phyloP scores from a whole-genome alignment of 2,797 vertebrate genomes.

The Sebastes nivosus region DNA sequence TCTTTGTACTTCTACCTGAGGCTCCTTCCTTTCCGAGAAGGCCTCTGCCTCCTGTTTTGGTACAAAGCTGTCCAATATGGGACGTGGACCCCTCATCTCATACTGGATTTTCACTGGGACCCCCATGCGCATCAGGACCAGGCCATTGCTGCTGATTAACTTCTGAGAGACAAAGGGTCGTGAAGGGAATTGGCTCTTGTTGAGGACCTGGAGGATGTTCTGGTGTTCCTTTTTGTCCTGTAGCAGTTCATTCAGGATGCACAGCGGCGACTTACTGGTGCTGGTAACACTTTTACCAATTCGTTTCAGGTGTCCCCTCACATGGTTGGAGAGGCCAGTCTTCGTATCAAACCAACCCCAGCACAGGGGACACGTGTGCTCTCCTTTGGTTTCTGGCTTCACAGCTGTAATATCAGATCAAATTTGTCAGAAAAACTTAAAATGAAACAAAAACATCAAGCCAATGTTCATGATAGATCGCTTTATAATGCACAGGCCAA shows the following conservation, averaged over 20 bases:
- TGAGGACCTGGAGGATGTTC: conserved; percentile 87
- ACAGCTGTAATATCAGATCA: conserved; percentile 76
- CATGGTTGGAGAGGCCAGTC: conserved; percentile 95
- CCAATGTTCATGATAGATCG: background rate
- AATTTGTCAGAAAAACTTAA: background rate
- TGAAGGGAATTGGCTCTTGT: conserved; percentile 84
- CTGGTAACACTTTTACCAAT: conserved; percentile 90
- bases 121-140: conserved; percentile 83
- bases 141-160: conserved; percentile 84
- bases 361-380: conserved; percentile 91
- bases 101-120: conserved; percentile 88
- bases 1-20: conserved; percentile 72
- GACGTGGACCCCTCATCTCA: conserved; percentile 55
- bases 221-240: conserved; percentile 88
- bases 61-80: conserved; percentile 9
- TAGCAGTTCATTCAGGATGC: conserved; percentile 91
- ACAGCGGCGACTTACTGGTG: conserved; percentile 90
- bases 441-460: conserved; percentile 4
- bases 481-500: background rate
- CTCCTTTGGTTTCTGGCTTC: conserved; percentile 88
- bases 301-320: conserved; percentile 93
- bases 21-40: conserved; percentile 68
- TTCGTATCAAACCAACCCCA: conserved; percentile 94
- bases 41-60: conserved; percentile 74
- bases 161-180: conserved; percentile 87